Evolutionary conservation across 2,113 vertebrate genomes (phyloP).

Genomic region (Tetrax tetrax): DNA sequence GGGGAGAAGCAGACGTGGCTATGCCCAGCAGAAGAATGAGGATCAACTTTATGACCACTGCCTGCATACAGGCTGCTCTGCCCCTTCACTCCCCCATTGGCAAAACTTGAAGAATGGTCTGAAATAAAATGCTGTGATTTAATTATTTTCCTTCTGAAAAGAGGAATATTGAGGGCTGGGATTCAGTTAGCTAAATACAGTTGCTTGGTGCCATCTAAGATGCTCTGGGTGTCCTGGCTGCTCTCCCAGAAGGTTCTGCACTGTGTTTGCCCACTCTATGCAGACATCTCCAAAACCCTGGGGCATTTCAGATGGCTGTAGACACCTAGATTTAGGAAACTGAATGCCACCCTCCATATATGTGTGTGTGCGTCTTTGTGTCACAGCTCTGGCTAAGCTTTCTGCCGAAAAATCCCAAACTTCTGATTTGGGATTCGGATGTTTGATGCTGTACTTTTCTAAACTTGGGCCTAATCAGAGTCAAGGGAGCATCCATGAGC

Average conservation of each 20-base stretch:
- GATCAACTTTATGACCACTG: background rate
- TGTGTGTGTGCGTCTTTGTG: background rate
- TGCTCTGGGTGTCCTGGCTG: background rate
- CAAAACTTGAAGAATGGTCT: background rate
- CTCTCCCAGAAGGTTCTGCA: background rate
- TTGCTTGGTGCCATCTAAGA: background rate
- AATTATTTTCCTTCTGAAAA: background rate
- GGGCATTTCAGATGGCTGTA: background rate
- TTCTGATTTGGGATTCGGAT: background rate
- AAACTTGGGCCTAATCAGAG: background rate
- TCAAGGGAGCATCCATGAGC: background rate
- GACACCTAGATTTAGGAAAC: background rate
- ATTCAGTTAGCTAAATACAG: background rate
- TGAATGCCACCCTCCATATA: background rate
- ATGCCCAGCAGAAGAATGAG: rapidly evolving
- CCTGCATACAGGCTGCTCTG: background rate
- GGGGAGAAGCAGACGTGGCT: background rate
- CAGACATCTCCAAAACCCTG: background rate
- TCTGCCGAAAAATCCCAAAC: background rate
- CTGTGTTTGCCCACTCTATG: background rate
- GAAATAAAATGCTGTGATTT: background rate
- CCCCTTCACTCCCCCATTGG: background rate
- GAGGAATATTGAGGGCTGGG: background rate
- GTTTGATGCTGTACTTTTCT: background rate
- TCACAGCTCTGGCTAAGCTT: background rate